Evolutionary conservation across 2,888 invertebrate genomes (phyloP).

Genomic region (Hyles lineata): DNA sequence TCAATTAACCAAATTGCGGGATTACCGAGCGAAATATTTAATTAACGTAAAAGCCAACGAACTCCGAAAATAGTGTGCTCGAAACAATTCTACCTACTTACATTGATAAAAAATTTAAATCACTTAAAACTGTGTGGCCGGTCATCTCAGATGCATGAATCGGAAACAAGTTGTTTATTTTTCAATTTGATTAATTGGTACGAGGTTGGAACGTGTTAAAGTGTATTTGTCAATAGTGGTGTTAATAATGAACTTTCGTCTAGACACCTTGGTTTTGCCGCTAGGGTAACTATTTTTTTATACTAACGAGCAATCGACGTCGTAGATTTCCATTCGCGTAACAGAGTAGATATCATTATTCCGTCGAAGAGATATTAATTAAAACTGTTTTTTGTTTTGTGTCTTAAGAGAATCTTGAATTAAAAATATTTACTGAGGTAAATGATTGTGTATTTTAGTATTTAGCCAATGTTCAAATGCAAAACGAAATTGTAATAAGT

Average conservation of each 20-base stretch:
- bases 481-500: too few relatives aligned
- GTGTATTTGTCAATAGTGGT: not conserved
- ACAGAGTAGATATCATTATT: too few relatives aligned
- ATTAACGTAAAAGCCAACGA: not conserved
- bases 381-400: too few relatives aligned
- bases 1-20: constrained; percentile 13
- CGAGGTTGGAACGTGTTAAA: not conserved
- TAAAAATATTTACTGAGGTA: too few relatives aligned
- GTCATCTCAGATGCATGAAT: not conserved
- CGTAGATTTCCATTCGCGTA: too few relatives aligned
- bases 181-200: not conserved
- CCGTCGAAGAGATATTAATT: too few relatives aligned
- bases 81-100: constrained; percentile 9
- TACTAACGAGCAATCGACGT: not conserved
- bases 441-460: too few relatives aligned
- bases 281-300: not conserved
- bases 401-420: too few relatives aligned
- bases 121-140: not conserved
- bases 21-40: not conserved
- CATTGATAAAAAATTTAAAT: not conserved
- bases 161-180: not conserved
- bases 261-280: not conserved
- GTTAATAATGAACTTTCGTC: not conserved
- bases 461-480: too few relatives aligned
- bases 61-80: not conserved